Evolutionary conservation across 2,888 invertebrate genomes (phyloP), one percentile per base, ranked within the genome.

Genomic region (Melolontha melolontha): DNA sequence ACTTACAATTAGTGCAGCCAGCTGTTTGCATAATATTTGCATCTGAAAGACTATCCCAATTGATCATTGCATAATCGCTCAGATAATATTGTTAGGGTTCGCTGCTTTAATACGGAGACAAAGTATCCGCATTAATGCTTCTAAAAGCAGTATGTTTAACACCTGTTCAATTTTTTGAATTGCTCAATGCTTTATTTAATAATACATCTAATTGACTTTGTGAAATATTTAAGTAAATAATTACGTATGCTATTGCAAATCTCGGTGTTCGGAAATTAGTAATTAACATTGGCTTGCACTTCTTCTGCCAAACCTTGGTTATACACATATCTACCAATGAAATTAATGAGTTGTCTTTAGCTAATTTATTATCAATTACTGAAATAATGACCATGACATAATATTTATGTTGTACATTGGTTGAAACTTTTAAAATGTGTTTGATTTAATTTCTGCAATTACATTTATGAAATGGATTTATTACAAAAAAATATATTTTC

Each of bases 161-260:
- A 62, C 59, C 59, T 62, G 59, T 62, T 62, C 49, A 34, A 49
- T 62, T 62, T 62, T 62, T 34, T 62, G 29, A 29, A 62, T 62
- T 62, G 59, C 59, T 17, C 47, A 47, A 62, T 62, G 59, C 47
- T 62, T 62, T 62, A 62, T 62, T 62, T 62, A 62, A 47, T 16
- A 62, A 62, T 34, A 47, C 16, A 12, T 34, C 12, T 62, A 62
- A 62, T 62, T 62, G 47, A 47, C 47, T 62, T 47, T 39, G 59
- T 47, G 47, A 62, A 47, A 62, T 47, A 62, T 62, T 59, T 59
- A 59, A 59, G 44, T 42, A 59, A 44, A 11, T 8, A 44, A 44
- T 59, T 47, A 62, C 47, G 47, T 47, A 34, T 62, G 22, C 2
- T 16, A 39, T 42, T 39, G 49, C 34, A 47, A 62, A 62, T 62